Evolutionary conservation across 2,888 invertebrate species (phyloP), one percentile per base, ranked within the genome.

Genomic region (Ochropleura plecta): DNA sequence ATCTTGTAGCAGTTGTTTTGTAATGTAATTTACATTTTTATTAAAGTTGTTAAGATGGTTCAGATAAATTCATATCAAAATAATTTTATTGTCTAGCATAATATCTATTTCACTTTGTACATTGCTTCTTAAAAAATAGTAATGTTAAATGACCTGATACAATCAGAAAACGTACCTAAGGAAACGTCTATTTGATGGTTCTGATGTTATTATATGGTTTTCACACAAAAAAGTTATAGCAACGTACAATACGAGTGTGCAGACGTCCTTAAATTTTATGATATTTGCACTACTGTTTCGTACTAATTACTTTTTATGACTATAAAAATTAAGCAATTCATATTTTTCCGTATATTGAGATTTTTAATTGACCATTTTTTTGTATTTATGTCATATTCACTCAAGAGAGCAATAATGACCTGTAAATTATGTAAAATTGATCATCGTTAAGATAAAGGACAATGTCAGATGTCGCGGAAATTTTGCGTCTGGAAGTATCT

Each of bases 261-360:
- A 70, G 44, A 40, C 5, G 3, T 20, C 83, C 46, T 66, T 68
- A 73, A 49, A 67, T 53, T 42, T 68, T 57, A 75, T 71, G 62
- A 73, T 57, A 69, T 67, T 70, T n/a, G 51, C 16, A 46, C 66
- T 49, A 6, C n/a, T 46, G 49, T 51, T 70, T 70, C 55, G 79
- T 16, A 73, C 57, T 66, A 82, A 80, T 85, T 85, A 83, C 65
- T 78, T 85, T 84, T 86, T 80, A 86, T 70, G 78, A 78, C 78
- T 72, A 79, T 86, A 69, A 79, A 82, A 79, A 81, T 78, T 82
- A 79, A 84, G 59, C 42, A 76, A 78, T 79, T 76, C 6, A 67
- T 80, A 77, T 20, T 76, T 83, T 83, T 81, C 80, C 83, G 76
- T 82, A 82, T 77, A 81, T 72, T 69, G 67, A 83, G 66, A 74